A percentile compares a stretch with the other conserved stretches of the same genome.
Evolutionary conservation across 2,113 vertebrate genomes (phyloP).

Genomic region (Otus sunia): DNA sequence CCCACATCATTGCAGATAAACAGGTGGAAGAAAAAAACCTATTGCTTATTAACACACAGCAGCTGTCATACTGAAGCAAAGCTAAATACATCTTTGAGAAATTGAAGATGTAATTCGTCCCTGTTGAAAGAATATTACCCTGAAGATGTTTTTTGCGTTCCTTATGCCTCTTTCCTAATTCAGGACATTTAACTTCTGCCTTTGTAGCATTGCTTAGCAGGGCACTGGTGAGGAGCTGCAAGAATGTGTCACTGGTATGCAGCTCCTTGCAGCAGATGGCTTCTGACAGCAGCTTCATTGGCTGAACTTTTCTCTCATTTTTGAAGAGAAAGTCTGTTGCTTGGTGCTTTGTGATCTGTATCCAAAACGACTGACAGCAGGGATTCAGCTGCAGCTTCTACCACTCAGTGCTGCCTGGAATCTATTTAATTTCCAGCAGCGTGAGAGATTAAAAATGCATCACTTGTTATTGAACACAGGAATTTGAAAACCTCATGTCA

Average conservation of each 20-base stretch:
- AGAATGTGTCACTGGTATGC: not conserved
- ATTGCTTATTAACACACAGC: not conserved
- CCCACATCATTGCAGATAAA: not conserved
- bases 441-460: slow-evolving; percentile 44
- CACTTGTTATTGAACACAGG: slow-evolving; percentile 15
- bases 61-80: not conserved
- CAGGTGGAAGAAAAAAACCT: not conserved
- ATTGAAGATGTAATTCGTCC: not conserved
- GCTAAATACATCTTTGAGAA: not conserved
- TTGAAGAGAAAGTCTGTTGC: slow-evolving; percentile 6
- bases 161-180: not conserved
- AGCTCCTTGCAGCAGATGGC: slow-evolving; percentile 10
- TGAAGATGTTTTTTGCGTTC: slow-evolving; percentile 10
- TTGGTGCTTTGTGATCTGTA: slow-evolving; percentile 39
- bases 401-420: not conserved
- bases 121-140: not conserved
- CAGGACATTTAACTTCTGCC: not conserved
- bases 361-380: slow-evolving; percentile 30
- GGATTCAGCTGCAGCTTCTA: not conserved
- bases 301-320: slow-evolving; percentile 37
- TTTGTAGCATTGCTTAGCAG: not conserved
- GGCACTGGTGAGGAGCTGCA: not conserved
- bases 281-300: not conserved
- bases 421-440: slow-evolving; percentile 45
- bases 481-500: slow-evolving; percentile 2